Base-by-base conservation (phyloP, 2,888 invertebrate genomes). In the Dasypogon diadema region DNA sequence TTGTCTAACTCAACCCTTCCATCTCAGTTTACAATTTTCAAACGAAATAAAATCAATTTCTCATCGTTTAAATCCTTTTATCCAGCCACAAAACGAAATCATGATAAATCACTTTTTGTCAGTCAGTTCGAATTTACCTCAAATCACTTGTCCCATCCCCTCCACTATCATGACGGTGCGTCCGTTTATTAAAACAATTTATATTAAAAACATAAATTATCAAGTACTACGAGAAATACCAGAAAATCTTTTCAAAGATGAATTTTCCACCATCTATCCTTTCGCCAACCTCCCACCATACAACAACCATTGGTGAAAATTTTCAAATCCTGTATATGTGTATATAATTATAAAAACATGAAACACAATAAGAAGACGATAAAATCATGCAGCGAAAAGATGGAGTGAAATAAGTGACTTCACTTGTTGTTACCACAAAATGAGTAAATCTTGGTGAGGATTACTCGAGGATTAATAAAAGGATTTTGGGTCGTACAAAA, bases 391-490 rank as follows among this genome's bases (percentile, higher is more conserved):
- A 51, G 16, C 21, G 65, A 46, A 65, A 65, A 65, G 65, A 24
- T 65, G 14, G 24, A 65, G 24, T 42, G 48, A 46, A 65, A 65
- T 65, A 65, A 65, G 65, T 65, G 54, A 70, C 70, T 70, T 70
- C 54, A 70, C 70, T 70, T 70, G 54, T 70, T 70, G 70, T 70
- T 70, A 54, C 70, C 70, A 54, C 70, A 70, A 70, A 70, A 70
- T 70, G 70, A 70, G 70, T 70, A 70, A 70, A 70, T 70, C 70
- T 70, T 70, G 70, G 70, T 16, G 51, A 34, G 73, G 56, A 73
- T 73, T 73, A 73, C 55, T 42, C 24, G 21, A 37, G 73, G 73
- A 73, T 73, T 73, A 73, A 73, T 73, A 73, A 73, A 73, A 73
- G 73, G 73, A 56, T 73, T 73, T 56, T 22, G 56, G 70, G 56